Base-by-base conservation (phyloP, 2,797 vertebrate genomes). In the Tamandua tetradactyla region DNA sequence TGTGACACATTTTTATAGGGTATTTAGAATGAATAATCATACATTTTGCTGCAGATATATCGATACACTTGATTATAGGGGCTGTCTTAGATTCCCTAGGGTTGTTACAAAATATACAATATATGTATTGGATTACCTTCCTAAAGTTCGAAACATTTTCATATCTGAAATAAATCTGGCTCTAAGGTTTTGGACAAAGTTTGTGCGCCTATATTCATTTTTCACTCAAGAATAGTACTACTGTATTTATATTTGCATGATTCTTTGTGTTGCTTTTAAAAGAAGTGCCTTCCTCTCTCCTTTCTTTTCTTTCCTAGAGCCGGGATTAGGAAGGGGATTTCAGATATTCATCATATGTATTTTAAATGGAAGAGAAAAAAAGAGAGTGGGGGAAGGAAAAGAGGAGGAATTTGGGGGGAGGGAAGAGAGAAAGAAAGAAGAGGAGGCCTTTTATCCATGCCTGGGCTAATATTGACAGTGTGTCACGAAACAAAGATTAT, bases 81-180 rank as follows among this genome's bases (percentile, higher is more conserved):
- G 23, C 15, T 32, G 47, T 1, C 3, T 74, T 47, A 32, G 20
- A 40, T 40, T 44, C 10, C 23, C 25, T 57, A 15, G 11, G 2
- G 11, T 47, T 57, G 7, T 47, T 44, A 72, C 27, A 59, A 80
- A 66, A 57, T 64, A 14, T n/a, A 15, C 7, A 49, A 11, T 27
- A 80, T 40, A 18, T 49, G 30, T 30, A 66, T 12, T 40, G 15
- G 30, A 68, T 49, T 76, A 49, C 7, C 49, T 89, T 78, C 42
- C 8, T 32, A 61, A 72, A n/a, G 32, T 23, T 32, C 25, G 11
- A 84, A 89, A 86, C 32, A 57, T 49, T 27, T 69, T 18, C 2
- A 12, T 18, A 80, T 94, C 59, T 71, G 55, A 85, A 71, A 35
- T 94, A 62, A 71, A 62, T 79, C 30, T 85, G 37, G 23, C 30